Base-by-base conservation (phyloP, 2,888 invertebrate species). In the Spialia ferax region DNA sequence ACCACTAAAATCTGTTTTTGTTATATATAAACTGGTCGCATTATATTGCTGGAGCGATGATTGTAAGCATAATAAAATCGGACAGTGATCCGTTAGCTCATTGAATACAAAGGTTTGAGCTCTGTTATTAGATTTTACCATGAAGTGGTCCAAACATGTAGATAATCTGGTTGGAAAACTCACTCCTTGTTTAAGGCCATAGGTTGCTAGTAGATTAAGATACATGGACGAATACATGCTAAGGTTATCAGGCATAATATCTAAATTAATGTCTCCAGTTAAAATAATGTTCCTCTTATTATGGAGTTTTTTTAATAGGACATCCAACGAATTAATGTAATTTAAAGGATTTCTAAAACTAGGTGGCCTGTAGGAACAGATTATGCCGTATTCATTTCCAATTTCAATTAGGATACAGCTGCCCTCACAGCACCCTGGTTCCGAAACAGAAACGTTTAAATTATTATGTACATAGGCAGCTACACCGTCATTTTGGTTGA, bases 401-500 rank as follows among this genome's bases (percentile, higher is more conserved):
- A 48, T 48, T 15, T 48, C 48, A 48, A 48, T n/a, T 5, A 20
- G 6, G 15, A 48, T 18, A 18, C 48, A 20, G 48, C 18, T 48
- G 18, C 48, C 20, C 8, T 48, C 20, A n/a, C n/a, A 18, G 8
- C 15, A 18, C 20, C 8, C 5, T 15, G 45, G 45, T 15, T 45
- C 45, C 2, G 18, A 18, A 13, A n/a, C 7, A 45, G 7, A 7
- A 6, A 45, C 45, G 1, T 45, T 18, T 7, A 15, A n/a, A 3
- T 45, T 45, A 3, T 45, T 18, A n/a, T 18, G 45, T n/a, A 45
- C 45, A 45, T 45, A 45, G 10, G 18, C 45, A 18, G 15, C 45
- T 18, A 45, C 45, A 18, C 45, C 45, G n/a, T 45, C 45, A 35
- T 70, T 70, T 32, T 68, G 64, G 26, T 70, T 70, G 22, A 57